A percentile compares a stretch with the other conserved stretches of the same genome.
These are phyloP conservation scores for Drosophila teissieri DNA, from an alignment of 1,140 invertebrate genomes.

Conservation along the genomic window DNA sequence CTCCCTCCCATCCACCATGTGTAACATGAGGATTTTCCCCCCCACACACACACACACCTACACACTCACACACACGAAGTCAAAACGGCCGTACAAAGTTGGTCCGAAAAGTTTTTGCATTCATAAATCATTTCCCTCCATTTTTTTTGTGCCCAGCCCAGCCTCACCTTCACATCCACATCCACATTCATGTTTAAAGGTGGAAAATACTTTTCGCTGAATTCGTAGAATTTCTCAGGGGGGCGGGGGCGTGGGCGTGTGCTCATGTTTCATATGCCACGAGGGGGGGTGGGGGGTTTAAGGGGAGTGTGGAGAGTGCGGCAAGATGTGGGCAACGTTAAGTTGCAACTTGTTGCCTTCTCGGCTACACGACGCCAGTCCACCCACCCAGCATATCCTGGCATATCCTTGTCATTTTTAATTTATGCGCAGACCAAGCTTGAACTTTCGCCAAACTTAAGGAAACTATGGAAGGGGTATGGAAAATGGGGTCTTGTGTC, in stretches of 20 bases:
- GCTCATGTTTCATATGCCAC: constrained; percentile 70
- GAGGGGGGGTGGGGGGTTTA: background rate
- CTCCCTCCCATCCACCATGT: too few species aligned
- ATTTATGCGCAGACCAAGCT: constrained; percentile 65
- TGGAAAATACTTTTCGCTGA: constrained; percentile 82
- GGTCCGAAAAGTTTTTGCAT: constrained; percentile 77
- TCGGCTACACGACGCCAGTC: constrained; percentile 57
- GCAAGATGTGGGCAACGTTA: constrained; percentile 45
- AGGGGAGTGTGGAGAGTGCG: background rate
- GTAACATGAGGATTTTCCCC: background rate
- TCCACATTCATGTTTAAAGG: constrained; percentile 58
- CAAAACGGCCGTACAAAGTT: constrained; percentile 70
- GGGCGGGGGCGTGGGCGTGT: too few species aligned
- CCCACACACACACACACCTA: constrained; percentile 26
- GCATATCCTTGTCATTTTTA: constrained; percentile 81
- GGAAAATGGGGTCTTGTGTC: background rate
- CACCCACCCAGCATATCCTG: constrained; percentile 22
- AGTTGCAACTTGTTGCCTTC: constrained; percentile 75
- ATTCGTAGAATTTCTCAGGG: constrained; percentile 70
- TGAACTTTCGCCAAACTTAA: constrained; percentile 60
- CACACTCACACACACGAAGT: constrained; percentile 33
- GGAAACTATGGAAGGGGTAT: constrained; percentile 5
- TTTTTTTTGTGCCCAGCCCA: constrained; percentile 28
- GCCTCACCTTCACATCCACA: constrained; percentile 19
- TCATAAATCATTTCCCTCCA: constrained; percentile 75